Base-by-base conservation (phyloP, 2,113 vertebrate species). In the Mola mola region DNA sequence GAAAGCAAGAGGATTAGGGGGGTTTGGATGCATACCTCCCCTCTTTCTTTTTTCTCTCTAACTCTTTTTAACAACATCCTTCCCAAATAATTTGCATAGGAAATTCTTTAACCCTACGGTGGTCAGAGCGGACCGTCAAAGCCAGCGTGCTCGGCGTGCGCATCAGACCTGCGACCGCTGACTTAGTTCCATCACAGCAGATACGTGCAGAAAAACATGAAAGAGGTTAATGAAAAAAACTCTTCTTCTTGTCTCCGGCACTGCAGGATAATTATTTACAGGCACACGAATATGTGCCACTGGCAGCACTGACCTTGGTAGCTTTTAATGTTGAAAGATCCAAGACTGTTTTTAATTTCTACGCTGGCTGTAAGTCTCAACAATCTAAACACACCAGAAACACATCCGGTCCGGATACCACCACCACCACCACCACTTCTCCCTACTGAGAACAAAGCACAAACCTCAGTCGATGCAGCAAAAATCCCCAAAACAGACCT, bases 71-170 rank as follows among this genome's bases (percentile, higher is more conserved):
- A 88, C 86, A 89, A 83, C 87, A 89, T 87, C 89, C 86, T 88
- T 61, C 83, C 90, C 72, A 62, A 78, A 84, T 84, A 60, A 92
- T 92, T 92, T 92, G 87, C 89, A 91, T 91, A 85, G 77, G 75
- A 90, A 86, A 90, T 90, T 87, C 83, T 87, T 83, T 83, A 83
- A 88, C 85, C 86, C 88, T 83, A 82, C 79, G 78, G 83, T 87
- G 83, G 84, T 85, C 82, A 72, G 76, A 84, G 50, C 58, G 77
- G 81, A 80, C 65, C 66, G 84, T 86, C 78, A 88, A 86, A 85
- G 88, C 83, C 74, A 56, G 50, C 60, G 16, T 56, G 67, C 53
- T 74, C 46, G 57, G 57, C 65, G 73, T 78, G 79, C 83, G 85
- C 79, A 78, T 74, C 77, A 77, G 85, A 87, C 85, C 75, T 83